These are phyloP conservation scores for Augochlora pura DNA, from an alignment of 1,140 invertebrate species.

Conservation along the genomic window DNA sequence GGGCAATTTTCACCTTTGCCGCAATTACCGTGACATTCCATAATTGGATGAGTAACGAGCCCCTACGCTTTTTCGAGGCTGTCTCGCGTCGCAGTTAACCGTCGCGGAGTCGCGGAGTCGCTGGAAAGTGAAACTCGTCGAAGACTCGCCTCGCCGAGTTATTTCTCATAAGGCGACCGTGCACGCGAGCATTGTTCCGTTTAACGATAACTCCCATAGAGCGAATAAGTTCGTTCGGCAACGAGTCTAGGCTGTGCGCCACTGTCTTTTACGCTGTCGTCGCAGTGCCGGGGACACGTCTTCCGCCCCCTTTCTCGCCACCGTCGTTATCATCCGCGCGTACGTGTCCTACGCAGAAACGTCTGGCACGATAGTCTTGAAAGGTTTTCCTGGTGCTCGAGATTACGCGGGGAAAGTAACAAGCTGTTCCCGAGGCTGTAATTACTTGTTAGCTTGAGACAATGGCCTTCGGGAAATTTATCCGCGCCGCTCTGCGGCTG, in stretches of 20 bases:
- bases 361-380: constrained; percentile 15
- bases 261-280: constrained; percentile 61
- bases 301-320: constrained; percentile 19
- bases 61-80: background rate
- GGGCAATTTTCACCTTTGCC: constrained; percentile 20
- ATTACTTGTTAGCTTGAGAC: constrained; percentile 67
- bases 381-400: constrained; percentile 33
- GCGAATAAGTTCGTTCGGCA: constrained; percentile 26
- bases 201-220: background rate
- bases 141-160: background rate
- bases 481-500: background rate
- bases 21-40: constrained; percentile 20
- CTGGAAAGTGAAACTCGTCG: constrained; percentile 1
- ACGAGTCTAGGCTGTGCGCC: background rate
- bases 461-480: background rate
- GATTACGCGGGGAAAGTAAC: constrained; percentile 37
- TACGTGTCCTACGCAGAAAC: constrained; percentile 42
- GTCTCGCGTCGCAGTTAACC: constrained; percentile 1
- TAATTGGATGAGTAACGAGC: constrained; percentile 20
- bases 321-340: constrained; percentile 50
- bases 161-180: background rate
- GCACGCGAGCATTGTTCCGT: too few relatives aligned
- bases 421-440: constrained; percentile 56
- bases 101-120: too few relatives aligned
- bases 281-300: constrained; percentile 61